Base-by-base conservation (phyloP, 2,113 vertebrate genomes). In the Apeltes quadracus region DNA sequence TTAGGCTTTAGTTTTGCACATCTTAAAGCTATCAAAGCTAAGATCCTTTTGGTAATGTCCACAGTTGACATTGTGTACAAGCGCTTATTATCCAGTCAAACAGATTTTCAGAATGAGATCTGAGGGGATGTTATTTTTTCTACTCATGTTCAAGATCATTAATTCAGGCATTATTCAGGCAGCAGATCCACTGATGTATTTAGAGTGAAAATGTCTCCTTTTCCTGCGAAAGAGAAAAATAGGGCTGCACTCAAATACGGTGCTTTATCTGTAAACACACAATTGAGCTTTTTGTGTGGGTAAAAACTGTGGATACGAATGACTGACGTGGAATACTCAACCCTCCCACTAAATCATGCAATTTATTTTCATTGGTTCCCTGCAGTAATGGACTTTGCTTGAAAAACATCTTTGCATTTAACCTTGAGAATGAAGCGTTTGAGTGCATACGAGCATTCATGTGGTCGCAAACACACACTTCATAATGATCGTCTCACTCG, bases 341-440 rank as follows among this genome's bases (percentile, higher is more conserved):
- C 76, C 82, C 78, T 79, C 82, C 78, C 59, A 78, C 79, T 72
- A 80, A 82, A 86, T 66, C 76, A 81, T 73, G 77, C 83, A 87
- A 86, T 91, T 90, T 90, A 73, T 90, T 90, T 87, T 86, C 88
- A 89, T 84, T 70, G 85, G 72, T 75, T 81, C 84, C 68, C 63
- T 63, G 75, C 84, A 36, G 79, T 89, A 91, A 90, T 89, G 89
- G 86, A 86, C 84, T 85, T 76, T 61, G 78, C 83, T 83, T 75
- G 82, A 85, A 76, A 82, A 71, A 54, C 85, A 87, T 91, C 90
- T 90, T 87, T 78, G 82, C 85, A 81, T 84, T 88, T 90, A 89
- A 91, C 90, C 90, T 91, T 91, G 89, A 89, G 78, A 74, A 62
- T 16, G 73, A 75, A 72, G 78, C 84, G 38, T 81, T 36, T 84